phyloP scores from a whole-genome alignment of 2,113 vertebrate species.

The western clawed frog (Xenopus tropicalis) region UCB_Xtro_10.0 CM004450.2:146154001-146154500 shows the following conservation, averaged over 20 bases:
- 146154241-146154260: constrained; percentile 62
- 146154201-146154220: neutral
- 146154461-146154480: constrained; percentile 87
- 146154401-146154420: constrained; percentile 60
- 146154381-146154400: fast-evolving
- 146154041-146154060: no score
- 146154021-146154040: no score
- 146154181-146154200: no score
- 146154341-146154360: no score
- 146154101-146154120: no score
- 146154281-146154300: constrained; percentile 73
- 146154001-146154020: no score
- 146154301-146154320: constrained; percentile 83
- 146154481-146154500: constrained; percentile 86
- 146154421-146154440: constrained; percentile 84
- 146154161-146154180: no score
- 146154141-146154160: no score
- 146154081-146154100: no score
- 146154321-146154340: constrained; percentile 84
- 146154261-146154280: constrained; percentile 75
- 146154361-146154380: no score
- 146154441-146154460: constrained; percentile 81
- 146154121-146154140: no score
- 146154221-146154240: neutral
- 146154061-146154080: neutral